A percentile compares a stretch with the other conserved stretches of the same genome.
Evolutionary conservation across 1,140 invertebrate species (phyloP).

Genomic region (Drosophila erecta): DNA sequence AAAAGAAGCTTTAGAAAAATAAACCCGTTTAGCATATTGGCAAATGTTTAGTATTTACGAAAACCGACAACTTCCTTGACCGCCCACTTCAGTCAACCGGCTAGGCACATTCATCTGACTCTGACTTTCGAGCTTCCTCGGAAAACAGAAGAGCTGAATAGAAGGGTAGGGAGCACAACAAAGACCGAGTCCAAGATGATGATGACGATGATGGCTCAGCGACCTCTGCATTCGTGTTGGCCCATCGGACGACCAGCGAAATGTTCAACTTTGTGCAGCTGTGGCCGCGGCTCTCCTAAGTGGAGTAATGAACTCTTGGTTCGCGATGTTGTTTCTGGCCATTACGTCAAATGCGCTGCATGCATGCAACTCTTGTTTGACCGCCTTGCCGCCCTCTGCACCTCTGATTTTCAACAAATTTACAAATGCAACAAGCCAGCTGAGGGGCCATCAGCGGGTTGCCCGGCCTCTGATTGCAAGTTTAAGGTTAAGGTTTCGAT

Average conservation of each 20-base stretch:
- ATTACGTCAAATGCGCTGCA: conserved; percentile 60
- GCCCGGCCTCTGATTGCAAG: conserved; percentile 54
- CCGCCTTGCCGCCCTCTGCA: conserved; percentile 24
- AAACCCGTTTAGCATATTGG: conserved; percentile 82
- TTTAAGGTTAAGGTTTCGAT: conserved; percentile 82
- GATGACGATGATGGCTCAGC: conserved; percentile 61
- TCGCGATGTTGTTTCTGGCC: conserved; percentile 27
- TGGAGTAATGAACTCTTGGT: conserved; percentile 79
- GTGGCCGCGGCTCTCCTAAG: conserved; percentile 60
- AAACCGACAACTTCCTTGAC: conserved; percentile 76
- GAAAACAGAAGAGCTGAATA: conserved; percentile 28
- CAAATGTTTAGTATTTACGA: conserved; percentile 71
- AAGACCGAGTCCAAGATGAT: conserved; percentile 37
- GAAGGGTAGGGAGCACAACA: conserved; percentile 14
- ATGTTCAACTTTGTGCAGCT: conserved; percentile 75
- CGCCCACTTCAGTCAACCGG: conserved; percentile 66
- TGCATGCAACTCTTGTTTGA: conserved; percentile 55
- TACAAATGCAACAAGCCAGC: conserved; percentile 49
- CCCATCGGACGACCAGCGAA: conserved; percentile 1
- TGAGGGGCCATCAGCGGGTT: conserved; percentile 8
- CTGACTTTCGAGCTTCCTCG: conserved; percentile 40
- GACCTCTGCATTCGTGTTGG: conserved; percentile 56
- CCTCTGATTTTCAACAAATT: conserved; percentile 64
- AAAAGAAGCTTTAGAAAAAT: conserved; percentile 12
- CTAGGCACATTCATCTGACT: conserved; percentile 20